Base-by-base conservation (phyloP, 2,888 invertebrate genomes). In the Perizoma flavofasciatum region DNA sequence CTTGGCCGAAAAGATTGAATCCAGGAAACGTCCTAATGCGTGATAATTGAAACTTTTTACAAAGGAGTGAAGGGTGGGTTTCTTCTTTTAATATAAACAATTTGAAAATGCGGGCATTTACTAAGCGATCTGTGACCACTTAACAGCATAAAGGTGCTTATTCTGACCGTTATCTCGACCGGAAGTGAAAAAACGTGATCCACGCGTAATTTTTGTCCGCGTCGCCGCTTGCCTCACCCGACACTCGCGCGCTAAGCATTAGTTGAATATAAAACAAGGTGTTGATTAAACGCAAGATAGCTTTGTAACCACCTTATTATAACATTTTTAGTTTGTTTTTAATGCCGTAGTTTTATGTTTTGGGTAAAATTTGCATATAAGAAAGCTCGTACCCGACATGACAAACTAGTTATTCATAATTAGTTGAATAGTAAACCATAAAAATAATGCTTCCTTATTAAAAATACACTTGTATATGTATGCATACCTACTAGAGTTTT, bases 181-280 rank as follows among this genome's bases (percentile, higher is more conserved):
- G 89, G 89, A 89, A 88, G 87, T 86, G 69, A 74, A 83, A 85
- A 86, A 88, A 85, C 78, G 79, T 83, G 86, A 85, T 85, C 83
- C 85, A 77, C 73, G 77, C 77, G 77, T 86, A 87, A 87, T 86
- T 87, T 83, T 82, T 74, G 83, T 82, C 82, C 81, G 83, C 76
- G 65, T 72, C 77, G 74, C 73, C 77, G 75, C 73, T 74, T 71
- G 72, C 71, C 67, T 71, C 72, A 76, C 68, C 74, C 73, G 74
- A 54, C 59, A 37, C 61, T 59, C 54, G 46, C 75, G 78, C 74
- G 78, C 74, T 81, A 75, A 84, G 83, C 84, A 84, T 88, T 86
- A 86, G 83, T 75, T 63, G 78, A 78, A 82, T 82, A 87, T 87
- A 86, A 87, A 88, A 86, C 74, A 83, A 83, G 81, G 83, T 85